Percentiles rank a stretch among this genome's conserved stretches.
Conservation (phyloP, 2,797 vertebrate species). For the Apodemus agrarius region DNA sequence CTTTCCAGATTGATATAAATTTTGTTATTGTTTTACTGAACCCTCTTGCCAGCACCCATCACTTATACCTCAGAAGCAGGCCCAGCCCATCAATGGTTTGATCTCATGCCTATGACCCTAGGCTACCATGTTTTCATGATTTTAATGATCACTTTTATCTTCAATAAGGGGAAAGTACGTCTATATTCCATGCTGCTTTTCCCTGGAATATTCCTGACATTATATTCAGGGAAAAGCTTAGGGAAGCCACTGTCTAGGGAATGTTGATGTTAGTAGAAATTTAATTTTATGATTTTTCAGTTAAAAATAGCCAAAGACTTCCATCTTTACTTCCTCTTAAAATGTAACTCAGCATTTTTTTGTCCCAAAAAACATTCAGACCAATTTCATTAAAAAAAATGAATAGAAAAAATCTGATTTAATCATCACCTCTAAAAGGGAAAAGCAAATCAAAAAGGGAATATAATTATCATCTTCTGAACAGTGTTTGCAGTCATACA, state of each 20-base stretch:
- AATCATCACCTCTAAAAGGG: not conserved
- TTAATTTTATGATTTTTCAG: conserved; percentile 37
- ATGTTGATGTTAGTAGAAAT: not conserved
- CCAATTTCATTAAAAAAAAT: conserved; percentile 27
- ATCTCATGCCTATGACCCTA: not conserved
- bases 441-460: not conserved
- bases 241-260: not conserved
- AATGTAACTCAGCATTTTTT: not conserved
- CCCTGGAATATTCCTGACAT: not conserved
- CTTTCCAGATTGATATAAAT: not conserved
- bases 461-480: not conserved
- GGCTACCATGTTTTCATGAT: conserved; percentile 53
- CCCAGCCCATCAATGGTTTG: conserved; percentile 3
- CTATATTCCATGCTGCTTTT: not conserved
- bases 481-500: not conserved
- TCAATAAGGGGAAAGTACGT: rapidly evolving
- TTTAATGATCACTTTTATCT: not conserved
- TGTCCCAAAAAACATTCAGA: not conserved
- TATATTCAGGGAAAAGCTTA: not conserved
- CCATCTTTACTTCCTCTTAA: not conserved
- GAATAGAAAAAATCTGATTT: not conserved
- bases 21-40: not conserved
- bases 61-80: conserved; percentile 41
- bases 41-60: conserved; percentile 13
- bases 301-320: not conserved